phyloP scores from a whole-genome alignment of 2,797 vertebrate species.

The Poeciliopsis infans region DNA sequence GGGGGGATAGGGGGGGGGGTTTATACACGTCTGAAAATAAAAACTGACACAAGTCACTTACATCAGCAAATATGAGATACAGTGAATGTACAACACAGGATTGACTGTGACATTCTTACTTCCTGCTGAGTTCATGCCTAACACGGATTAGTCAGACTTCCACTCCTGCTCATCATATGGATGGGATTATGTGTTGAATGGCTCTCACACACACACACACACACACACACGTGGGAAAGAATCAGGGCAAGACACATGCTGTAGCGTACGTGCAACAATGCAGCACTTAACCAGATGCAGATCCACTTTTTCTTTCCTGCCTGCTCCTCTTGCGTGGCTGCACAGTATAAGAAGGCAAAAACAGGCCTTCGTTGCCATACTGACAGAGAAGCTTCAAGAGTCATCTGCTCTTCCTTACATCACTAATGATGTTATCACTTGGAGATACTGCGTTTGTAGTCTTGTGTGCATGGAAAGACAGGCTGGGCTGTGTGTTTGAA shows the following conservation, averaged over 20 bases:
- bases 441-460: slow-evolving; percentile 35
- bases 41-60: not conserved
- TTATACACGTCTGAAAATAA: slow-evolving; percentile 21
- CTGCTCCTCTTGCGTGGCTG: slow-evolving; percentile 8
- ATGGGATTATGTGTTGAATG: slow-evolving; percentile 72
- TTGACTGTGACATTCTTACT: slow-evolving; percentile 66
- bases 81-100: slow-evolving; percentile 23
- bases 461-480: slow-evolving; percentile 44
- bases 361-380: slow-evolving; percentile 65
- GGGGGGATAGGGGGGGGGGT: slow-evolving; percentile 9
- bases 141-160: slow-evolving; percentile 64
- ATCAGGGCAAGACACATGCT: slow-evolving; percentile 39
- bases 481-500: slow-evolving; percentile 45
- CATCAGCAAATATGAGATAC: slow-evolving; percentile 12
- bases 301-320: slow-evolving; percentile 19
- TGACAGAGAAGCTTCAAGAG: slow-evolving; percentile 59
- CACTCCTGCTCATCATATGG: slow-evolving; percentile 72
- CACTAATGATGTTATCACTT: slow-evolving; percentile 67
- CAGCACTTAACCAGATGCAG: slow-evolving; percentile 43
- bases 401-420: slow-evolving; percentile 72
- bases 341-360: slow-evolving; percentile 31
- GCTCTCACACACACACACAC: slow-evolving; percentile 53
- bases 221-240: slow-evolving; percentile 53
- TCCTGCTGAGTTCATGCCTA: slow-evolving; percentile 64
- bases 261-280: slow-evolving; percentile 10